Evolutionary conservation across 2,888 invertebrate genomes (phyloP), one percentile per base, ranked within the genome.

Genomic region (Parnassius apollo): DNA sequence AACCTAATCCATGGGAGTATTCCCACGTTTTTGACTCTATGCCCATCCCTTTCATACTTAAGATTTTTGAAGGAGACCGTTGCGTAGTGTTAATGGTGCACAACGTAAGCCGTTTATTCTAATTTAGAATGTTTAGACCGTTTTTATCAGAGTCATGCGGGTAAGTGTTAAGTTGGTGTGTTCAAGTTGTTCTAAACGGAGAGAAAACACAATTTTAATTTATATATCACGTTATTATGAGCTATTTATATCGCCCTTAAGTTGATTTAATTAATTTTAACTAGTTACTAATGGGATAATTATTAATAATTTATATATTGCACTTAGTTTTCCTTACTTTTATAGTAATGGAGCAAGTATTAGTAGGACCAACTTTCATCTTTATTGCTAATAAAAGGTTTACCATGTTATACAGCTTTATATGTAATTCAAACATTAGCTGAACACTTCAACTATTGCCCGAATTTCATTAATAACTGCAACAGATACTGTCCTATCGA

Each of bases 141-240:
- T 69, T 69, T 74, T 76, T 75, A 75, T 76, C 73, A 70, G 65
- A 67, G 74, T 73, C 74, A 80, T 80, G 80, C 80, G 80, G 79
- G 80, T 68, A 46, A 45, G 10, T 44, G 8, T 51, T 54, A 25
- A n/a, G 50, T 51, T 51, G 13, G 51, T 3, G 35, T 42, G 13
- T 57, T 11, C 9, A 49, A 42, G 13, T 50, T 13, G 35, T 13
- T 7, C 8, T 49, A 18, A 13, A 49, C 49, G 11, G 11, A 49
- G 13, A 13, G 49, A n/a, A n/a, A 49, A 8, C 49, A 9, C 49
- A 49, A 49, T 13, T 13, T 49, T 35, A 35, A 35, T 35, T 35
- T 7, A 13, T 13, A 49, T 13, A 13, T 9, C 2, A 44, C 44
- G 44, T 44, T 9, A 44, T 44, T 11, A 11, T 44, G 44, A 11